Evolutionary conservation across 1,140 invertebrate genomes (phyloP).

Genomic region (Physella acuta): DNA sequence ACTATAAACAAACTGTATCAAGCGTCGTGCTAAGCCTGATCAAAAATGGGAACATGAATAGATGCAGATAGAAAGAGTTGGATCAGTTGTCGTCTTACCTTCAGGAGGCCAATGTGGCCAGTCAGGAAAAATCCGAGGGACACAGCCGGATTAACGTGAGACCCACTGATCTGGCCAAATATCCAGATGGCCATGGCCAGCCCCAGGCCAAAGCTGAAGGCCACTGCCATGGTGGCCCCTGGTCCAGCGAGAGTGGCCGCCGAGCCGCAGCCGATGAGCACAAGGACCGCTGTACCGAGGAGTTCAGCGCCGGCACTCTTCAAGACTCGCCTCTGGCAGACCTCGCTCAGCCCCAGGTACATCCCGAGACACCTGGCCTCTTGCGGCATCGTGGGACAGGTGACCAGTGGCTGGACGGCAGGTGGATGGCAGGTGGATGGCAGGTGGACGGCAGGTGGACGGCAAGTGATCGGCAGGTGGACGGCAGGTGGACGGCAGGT

Average conservation of each 20-base stretch:
- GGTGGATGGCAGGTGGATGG: no score
- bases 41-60: no score
- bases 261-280: background rate
- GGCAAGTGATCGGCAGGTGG: no score
- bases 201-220: constrained; percentile 84
- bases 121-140: constrained; percentile 62
- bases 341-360: background rate
- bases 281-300: background rate
- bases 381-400: no score
- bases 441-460: no score
- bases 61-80: no score
- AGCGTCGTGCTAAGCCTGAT: no score
- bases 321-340: background rate
- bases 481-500: no score
- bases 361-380: no score
- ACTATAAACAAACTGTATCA: no score
- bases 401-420: no score
- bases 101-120: constrained; percentile 66
- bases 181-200: constrained; percentile 70
- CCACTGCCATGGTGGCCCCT: constrained; percentile 40
- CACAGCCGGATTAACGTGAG: constrained; percentile 57
- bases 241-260: background rate
- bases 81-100: no score
- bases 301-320: background rate
- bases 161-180: constrained; percentile 53